Evolutionary conservation across 2,113 vertebrate genomes (phyloP).

Genomic region (Nothoprocta pentlandii): DNA sequence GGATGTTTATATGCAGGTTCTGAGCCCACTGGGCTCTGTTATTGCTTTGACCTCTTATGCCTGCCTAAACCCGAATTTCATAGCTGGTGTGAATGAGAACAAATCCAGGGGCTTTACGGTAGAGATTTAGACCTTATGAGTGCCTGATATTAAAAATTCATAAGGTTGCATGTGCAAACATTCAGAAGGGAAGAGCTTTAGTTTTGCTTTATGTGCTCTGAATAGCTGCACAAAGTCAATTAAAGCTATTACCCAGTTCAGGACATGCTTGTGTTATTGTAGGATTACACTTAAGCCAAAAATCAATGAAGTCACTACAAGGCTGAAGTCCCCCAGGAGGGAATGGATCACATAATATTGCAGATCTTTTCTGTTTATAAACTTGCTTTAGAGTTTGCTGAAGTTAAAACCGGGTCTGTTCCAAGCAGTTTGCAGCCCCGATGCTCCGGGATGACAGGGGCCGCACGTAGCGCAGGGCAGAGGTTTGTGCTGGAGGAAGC

Average conservation of each 20-base stretch:
- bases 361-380: background rate
- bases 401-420: background rate
- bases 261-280: background rate
- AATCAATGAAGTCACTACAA: background rate
- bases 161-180: background rate
- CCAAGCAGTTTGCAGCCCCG: background rate
- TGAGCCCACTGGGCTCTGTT: background rate
- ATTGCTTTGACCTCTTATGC: background rate
- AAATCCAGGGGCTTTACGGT: background rate
- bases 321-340: background rate
- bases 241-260: background rate
- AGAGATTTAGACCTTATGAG: background rate
- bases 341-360: background rate
- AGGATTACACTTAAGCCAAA: background rate
- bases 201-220: background rate
- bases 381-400: background rate
- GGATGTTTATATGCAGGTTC: background rate
- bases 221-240: background rate
- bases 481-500: background rate
- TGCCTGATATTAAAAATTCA: background rate
- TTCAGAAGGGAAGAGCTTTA: background rate
- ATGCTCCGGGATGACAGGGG: background rate
- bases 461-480: background rate
- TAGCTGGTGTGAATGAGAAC: background rate
- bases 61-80: background rate